These are phyloP conservation scores for Imbricaverruca yamaguchii DNA, from an alignment of 2,888 invertebrate genomes.

Conservation along the genomic window DNA sequence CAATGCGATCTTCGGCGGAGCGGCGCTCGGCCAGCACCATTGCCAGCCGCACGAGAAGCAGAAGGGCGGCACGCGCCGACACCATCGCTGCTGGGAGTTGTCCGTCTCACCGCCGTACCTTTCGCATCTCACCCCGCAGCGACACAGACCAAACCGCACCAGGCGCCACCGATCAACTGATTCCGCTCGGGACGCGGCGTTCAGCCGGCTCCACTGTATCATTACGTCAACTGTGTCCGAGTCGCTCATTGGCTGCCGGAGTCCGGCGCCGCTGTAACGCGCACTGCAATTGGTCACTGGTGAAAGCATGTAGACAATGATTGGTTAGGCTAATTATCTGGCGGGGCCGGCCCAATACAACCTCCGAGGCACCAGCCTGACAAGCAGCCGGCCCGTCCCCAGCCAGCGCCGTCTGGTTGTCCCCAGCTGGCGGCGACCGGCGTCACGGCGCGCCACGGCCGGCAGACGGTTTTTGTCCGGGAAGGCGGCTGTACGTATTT, in stretches of 20 bases:
- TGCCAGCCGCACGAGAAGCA: background rate
- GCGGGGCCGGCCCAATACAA: slow-evolving; percentile 7
- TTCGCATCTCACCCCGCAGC: background rate
- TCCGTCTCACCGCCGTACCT: background rate
- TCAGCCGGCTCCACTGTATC: slow-evolving; percentile 13
- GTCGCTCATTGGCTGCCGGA: background rate
- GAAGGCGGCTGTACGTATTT: too few species aligned
- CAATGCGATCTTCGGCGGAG: background rate
- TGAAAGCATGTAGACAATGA: slow-evolving; percentile 12
- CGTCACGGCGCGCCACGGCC: too few species aligned
- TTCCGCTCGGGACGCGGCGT: background rate
- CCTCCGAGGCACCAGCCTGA: slow-evolving; percentile 15
- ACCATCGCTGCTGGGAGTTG: background rate
- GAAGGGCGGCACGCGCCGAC: background rate
- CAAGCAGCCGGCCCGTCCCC: slow-evolving; percentile 9
- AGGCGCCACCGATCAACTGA: background rate
- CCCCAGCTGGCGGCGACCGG: background rate
- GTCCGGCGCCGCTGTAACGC: background rate
- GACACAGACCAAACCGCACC: background rate
- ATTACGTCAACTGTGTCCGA: background rate
- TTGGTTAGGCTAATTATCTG: slow-evolving; percentile 22
- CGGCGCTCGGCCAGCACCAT: background rate
- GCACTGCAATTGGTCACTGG: background rate
- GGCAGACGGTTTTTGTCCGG: too few species aligned
- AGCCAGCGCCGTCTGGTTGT: background rate